Conservation (phyloP, 2,888 invertebrate genomes). For the Acanthosoma haemorrhoidale region DNA sequence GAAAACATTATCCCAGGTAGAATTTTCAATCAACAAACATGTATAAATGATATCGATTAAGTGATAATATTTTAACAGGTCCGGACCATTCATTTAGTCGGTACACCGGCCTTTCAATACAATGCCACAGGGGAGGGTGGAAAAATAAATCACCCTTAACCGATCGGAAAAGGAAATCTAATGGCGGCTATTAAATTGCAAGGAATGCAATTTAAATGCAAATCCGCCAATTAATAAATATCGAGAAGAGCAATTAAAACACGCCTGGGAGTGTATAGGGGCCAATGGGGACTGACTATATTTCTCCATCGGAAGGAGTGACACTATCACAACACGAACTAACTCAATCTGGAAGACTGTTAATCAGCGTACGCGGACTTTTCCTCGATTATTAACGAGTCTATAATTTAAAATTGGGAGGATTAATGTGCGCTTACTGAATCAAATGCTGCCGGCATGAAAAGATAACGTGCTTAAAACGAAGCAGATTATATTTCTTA, state of each 20-base stretch:
- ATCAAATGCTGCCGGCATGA: no score
- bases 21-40: no score
- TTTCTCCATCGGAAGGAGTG: background rate
- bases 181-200: background rate
- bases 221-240: constrained; percentile 26
- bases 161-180: constrained; percentile 1
- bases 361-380: no score
- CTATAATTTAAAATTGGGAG: no score
- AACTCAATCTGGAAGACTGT: background rate
- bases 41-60: no score
- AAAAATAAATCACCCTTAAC: constrained; percentile 17
- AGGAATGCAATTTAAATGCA: constrained; percentile 22
- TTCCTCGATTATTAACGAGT: no score
- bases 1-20: no score
- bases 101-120: background rate
- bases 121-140: background rate
- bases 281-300: background rate
- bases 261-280: background rate
- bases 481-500: no score
- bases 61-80: no score
- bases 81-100: background rate
- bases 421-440: no score
- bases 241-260: constrained; percentile 17
- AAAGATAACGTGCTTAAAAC: no score
- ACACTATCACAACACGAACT: background rate